Conservation (phyloP, 2,797 vertebrate species). For the Acrossocheilus wenchowensis region DNA sequence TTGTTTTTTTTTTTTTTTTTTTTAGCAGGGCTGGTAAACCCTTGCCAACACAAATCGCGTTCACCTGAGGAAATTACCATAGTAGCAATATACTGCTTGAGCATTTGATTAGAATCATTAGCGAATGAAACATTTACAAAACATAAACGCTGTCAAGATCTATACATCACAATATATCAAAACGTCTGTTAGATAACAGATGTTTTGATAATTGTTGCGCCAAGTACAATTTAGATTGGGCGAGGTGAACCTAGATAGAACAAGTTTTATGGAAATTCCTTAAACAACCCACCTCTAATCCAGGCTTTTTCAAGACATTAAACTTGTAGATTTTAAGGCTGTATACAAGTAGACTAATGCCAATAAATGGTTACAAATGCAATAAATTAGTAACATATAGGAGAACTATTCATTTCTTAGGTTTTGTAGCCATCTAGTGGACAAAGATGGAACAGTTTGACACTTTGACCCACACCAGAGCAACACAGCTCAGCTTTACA, state of each 20-base stretch:
- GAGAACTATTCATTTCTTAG: constrained; percentile 44
- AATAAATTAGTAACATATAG: background rate
- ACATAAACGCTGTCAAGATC: too few species aligned
- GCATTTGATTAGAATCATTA: background rate
- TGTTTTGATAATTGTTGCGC: too few species aligned
- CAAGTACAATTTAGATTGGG: background rate
- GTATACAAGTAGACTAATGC: too few species aligned
- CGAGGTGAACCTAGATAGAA: background rate
- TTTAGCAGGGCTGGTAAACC: background rate
- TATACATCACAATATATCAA: background rate
- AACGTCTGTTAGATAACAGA: too few species aligned
- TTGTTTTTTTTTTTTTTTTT: too few species aligned
- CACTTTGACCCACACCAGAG: background rate
- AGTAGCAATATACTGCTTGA: background rate
- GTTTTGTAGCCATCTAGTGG: constrained; percentile 66
- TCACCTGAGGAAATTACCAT: background rate
- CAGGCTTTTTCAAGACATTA: background rate
- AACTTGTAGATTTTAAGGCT: background rate
- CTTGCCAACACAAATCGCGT: background rate
- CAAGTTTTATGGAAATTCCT: background rate
- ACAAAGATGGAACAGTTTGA: constrained; percentile 1
- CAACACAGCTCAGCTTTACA: background rate
- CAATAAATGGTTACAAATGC: background rate
- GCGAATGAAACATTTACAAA: background rate
- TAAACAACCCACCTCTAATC: background rate